Conservation (phyloP, 2,888 invertebrate genomes). For the Pherbina coryleti region DNA sequence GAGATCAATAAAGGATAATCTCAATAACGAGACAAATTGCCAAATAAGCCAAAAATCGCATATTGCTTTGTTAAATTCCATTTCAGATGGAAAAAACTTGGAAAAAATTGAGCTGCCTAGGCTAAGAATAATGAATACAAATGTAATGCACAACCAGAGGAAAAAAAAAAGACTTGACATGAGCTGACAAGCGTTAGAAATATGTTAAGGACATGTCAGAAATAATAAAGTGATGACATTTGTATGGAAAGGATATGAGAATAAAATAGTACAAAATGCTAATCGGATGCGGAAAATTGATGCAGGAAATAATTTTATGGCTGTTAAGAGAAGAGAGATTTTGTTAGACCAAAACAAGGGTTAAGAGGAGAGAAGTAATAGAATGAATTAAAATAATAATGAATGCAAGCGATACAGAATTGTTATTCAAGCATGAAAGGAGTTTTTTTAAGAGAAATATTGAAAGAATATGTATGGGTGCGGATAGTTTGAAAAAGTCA, state of each 20-base stretch:
- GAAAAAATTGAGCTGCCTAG: background rate
- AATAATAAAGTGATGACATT: background rate
- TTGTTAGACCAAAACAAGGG: background rate
- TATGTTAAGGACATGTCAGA: conserved; percentile 19
- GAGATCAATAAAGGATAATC: conserved; percentile 28
- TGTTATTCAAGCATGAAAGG: background rate
- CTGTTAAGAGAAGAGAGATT: background rate
- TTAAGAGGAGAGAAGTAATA: background rate
- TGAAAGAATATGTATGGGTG: too few relatives aligned
- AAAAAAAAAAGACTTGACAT: conserved; percentile 40
- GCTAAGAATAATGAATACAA: background rate
- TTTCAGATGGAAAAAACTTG: background rate
- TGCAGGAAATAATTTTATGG: background rate
- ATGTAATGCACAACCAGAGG: background rate
- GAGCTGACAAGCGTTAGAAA: conserved; percentile 59
- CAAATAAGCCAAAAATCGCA: conserved; percentile 31
- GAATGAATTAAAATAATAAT: background rate
- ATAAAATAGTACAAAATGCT: background rate
- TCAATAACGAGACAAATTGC: conserved; percentile 36
- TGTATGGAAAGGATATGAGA: background rate
- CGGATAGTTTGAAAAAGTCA: background rate
- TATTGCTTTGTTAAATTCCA: conserved; percentile 13
- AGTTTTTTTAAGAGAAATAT: background rate
- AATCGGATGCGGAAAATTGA: conserved; percentile 4
- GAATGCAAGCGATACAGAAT: background rate